These are phyloP conservation scores for Napeogenes sylphis DNA, from an alignment of 2,888 invertebrate genomes.

Conservation along the genomic window DNA sequence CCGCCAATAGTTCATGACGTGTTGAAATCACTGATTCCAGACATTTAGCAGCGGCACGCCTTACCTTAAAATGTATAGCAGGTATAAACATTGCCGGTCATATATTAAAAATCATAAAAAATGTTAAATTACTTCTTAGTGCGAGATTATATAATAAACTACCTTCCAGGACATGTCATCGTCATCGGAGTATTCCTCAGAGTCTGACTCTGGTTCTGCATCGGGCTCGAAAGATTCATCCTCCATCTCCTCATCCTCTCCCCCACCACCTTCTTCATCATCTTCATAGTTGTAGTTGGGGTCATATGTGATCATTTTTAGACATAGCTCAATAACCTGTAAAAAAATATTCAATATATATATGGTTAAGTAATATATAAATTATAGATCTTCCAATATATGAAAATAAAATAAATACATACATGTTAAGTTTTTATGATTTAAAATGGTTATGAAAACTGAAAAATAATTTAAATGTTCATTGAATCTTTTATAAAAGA, in stretches of 20 bases:
- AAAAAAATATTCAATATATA: conserved; percentile 7
- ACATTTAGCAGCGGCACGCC: conserved; percentile 98
- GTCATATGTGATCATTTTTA: conserved; percentile 96
- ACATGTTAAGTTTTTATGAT: too few relatives aligned
- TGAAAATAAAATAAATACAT: not conserved
- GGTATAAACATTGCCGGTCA: not conserved
- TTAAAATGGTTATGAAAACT: not conserved
- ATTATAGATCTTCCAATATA: not conserved
- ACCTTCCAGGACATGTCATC: conserved; percentile 99
- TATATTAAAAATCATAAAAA: not conserved
- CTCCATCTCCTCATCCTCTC: conserved; percentile 85
- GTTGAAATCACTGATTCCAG: conserved; percentile 96
- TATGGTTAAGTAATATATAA: not conserved
- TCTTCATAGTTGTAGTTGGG: conserved; percentile 99
- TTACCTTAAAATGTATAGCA: conserved; percentile 62
- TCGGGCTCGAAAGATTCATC: conserved; percentile 82
- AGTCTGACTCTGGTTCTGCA: conserved; percentile 87
- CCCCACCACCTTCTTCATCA: conserved; percentile 84
- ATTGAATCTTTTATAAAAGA: too few relatives aligned
- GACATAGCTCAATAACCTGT: conserved; percentile 90
- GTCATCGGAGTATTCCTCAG: conserved; percentile 98
- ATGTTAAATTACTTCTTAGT: not conserved
- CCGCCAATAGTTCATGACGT: conserved; percentile 91
- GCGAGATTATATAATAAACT: not conserved
- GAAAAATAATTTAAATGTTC: too few relatives aligned